Evolutionary conservation across 2,113 vertebrate genomes (phyloP).

Genomic region (Antigone vipio): DNA sequence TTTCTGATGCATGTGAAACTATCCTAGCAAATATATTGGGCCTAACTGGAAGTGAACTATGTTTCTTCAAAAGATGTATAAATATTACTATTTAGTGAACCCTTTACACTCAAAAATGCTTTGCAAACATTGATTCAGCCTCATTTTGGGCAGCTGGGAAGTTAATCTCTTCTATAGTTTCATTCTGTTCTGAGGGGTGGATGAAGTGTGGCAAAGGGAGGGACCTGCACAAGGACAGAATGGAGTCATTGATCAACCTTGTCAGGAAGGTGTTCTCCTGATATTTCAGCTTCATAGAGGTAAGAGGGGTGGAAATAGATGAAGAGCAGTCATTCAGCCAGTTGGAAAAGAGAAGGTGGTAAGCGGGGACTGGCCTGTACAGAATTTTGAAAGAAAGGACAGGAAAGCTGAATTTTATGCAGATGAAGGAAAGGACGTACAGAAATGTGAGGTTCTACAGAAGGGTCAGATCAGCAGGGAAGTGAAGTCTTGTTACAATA

Average conservation of each 20-base stretch:
- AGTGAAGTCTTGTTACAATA: neutral
- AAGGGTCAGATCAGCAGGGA: neutral
- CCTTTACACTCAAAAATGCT: slow-evolving; percentile 23
- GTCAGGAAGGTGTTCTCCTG: slow-evolving; percentile 65
- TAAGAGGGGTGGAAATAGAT: slow-evolving; percentile 64
- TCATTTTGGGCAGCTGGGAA: slow-evolving; percentile 51
- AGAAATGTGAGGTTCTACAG: neutral
- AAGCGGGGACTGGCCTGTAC: slow-evolving; percentile 5
- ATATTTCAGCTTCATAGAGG: slow-evolving; percentile 66
- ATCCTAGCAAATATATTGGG: neutral
- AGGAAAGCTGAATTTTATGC: neutral
- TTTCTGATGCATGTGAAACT: slow-evolving; percentile 30
- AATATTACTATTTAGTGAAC: slow-evolving; percentile 31
- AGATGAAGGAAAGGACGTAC: neutral
- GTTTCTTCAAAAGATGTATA: slow-evolving; percentile 13
- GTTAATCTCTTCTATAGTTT: slow-evolving; percentile 69
- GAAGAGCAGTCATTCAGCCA: slow-evolving; percentile 42
- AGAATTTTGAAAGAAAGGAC: neutral
- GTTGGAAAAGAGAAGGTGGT: slow-evolving; percentile 5
- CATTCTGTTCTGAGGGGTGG: slow-evolving; percentile 68
- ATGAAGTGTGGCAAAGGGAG: slow-evolving; percentile 65
- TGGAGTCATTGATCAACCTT: slow-evolving; percentile 68
- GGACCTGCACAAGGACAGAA: slow-evolving; percentile 66
- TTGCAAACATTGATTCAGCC: slow-evolving; percentile 49
- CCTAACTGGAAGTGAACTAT: neutral